Conservation (phyloP, 2,113 vertebrate genomes). For the Willisornis vidua region DNA sequence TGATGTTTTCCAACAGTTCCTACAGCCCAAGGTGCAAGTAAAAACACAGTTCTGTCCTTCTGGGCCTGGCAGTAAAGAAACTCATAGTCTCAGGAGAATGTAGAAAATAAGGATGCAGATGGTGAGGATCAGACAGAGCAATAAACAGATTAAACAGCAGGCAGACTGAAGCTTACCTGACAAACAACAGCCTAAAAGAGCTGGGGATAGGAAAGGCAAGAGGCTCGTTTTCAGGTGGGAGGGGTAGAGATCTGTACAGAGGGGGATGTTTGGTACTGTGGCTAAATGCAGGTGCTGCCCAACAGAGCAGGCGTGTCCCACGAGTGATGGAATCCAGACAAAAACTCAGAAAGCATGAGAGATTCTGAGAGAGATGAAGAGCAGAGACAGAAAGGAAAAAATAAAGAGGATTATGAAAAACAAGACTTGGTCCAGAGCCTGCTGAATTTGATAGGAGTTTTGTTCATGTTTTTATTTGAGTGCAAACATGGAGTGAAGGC, state of each 20-base stretch:
- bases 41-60: neutral
- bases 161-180: neutral
- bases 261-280: neutral
- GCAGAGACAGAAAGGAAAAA: neutral
- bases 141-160: slow-evolving; percentile 3
- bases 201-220: neutral
- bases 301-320: neutral
- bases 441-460: neutral
- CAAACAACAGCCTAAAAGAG: neutral
- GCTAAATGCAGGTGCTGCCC: neutral
- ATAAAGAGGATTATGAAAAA: neutral
- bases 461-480: neutral
- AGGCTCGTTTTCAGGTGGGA: neutral
- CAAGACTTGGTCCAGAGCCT: neutral
- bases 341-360: neutral
- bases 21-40: neutral
- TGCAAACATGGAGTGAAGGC: neutral
- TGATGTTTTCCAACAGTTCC: neutral
- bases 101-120: slow-evolving; percentile 10
- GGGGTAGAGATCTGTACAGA: neutral
- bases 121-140: neutral
- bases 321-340: neutral
- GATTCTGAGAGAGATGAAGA: neutral
- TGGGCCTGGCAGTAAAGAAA: neutral
- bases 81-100: neutral